A percentile compares a stretch with the other conserved stretches of the same genome.
These are phyloP conservation scores for Lycocerus yunnanus DNA, from an alignment of 2,888 invertebrate genomes.

Conservation along the genomic window DNA sequence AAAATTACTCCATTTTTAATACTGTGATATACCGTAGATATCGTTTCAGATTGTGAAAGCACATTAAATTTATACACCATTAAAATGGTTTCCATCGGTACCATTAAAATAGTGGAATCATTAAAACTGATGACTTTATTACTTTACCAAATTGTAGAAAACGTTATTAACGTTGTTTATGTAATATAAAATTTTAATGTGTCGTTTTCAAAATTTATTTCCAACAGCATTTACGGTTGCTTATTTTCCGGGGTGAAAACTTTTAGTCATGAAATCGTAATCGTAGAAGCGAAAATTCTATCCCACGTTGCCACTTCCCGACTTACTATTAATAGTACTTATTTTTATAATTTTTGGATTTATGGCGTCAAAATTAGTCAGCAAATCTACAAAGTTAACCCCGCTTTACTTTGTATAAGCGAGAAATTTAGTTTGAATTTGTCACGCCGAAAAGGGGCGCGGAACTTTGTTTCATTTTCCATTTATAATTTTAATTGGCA, in stretches of 20 bases:
- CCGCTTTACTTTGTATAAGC: too few species aligned
- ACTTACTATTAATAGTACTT: too few species aligned
- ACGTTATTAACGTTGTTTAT: background rate
- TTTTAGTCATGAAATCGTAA: background rate
- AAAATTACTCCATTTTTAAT: background rate
- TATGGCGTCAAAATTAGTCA: background rate
- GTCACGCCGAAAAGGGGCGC: background rate
- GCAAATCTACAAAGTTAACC: background rate
- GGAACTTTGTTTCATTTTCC: background rate
- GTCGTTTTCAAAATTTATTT: background rate
- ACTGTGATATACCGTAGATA: slow-evolving; percentile 2
- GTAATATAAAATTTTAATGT: slow-evolving; percentile 5
- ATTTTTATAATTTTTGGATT: too few species aligned
- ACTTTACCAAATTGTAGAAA: slow-evolving; percentile 7
- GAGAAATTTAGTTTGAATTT: background rate
- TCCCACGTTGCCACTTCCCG: background rate
- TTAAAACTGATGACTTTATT: slow-evolving; percentile 16
- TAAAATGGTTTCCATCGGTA: background rate
- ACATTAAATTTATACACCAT: slow-evolving; percentile 9
- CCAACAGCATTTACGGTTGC: background rate
- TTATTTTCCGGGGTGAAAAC: background rate
- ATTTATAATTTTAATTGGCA: background rate
- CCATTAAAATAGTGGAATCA: slow-evolving; percentile 9
- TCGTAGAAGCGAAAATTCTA: background rate
- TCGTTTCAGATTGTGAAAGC: background rate